Evolutionary conservation across 2,797 vertebrate genomes (phyloP).

Genomic region (Cryptoblepharus egeriae): DNA sequence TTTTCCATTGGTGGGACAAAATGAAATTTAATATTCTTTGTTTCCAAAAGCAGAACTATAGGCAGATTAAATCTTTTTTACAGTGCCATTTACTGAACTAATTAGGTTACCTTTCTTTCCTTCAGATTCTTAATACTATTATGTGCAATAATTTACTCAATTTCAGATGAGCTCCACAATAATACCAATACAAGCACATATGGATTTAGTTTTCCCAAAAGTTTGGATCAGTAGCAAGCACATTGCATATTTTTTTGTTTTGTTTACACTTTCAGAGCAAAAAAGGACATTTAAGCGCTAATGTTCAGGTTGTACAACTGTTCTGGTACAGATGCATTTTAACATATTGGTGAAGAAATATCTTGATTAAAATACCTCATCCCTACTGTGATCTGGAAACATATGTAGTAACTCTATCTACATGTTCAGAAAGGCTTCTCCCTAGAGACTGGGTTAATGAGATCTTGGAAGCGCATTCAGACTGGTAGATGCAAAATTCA

Average conservation of each 20-base stretch:
- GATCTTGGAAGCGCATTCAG: constrained; percentile 66
- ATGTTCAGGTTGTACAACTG: constrained; percentile 26
- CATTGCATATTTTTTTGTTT: background rate
- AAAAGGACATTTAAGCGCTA: constrained; percentile 30
- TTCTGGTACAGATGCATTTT: constrained; percentile 44
- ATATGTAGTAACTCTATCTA: constrained; percentile 60
- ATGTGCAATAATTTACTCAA: constrained; percentile 46
- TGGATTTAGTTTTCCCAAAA: background rate
- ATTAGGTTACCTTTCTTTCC: constrained; percentile 45
- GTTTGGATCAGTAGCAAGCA: background rate
- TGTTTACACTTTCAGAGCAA: constrained; percentile 24
- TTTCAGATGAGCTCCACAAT: constrained; percentile 36
- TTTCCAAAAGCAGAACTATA: constrained; percentile 15
- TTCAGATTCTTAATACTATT: constrained; percentile 25
- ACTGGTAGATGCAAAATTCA: constrained; percentile 71
- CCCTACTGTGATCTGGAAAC: constrained; percentile 55
- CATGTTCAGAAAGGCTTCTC: constrained; percentile 56
- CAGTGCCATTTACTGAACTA: background rate
- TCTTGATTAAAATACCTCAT: constrained; percentile 41
- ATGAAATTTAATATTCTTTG: background rate
- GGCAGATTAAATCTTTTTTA: constrained; percentile 22
- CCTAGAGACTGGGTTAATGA: constrained; percentile 61
- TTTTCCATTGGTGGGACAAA: background rate
- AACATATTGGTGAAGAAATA: constrained; percentile 46
- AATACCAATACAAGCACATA: background rate